Conservation (phyloP, 2,113 vertebrate species). For the Stigmatopora argus region DNA sequence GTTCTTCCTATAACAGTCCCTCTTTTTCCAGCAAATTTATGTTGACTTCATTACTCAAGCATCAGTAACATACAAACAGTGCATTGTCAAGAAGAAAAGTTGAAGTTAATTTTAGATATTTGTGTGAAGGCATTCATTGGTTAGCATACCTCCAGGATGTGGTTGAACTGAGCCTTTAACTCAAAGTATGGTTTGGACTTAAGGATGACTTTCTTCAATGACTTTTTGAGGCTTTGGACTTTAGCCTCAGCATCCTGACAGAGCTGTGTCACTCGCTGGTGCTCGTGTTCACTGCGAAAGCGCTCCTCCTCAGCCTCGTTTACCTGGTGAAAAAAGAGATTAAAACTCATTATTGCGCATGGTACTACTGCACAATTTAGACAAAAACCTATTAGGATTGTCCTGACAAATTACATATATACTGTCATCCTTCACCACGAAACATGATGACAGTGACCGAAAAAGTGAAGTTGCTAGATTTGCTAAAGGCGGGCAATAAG, state of each 20-base stretch:
- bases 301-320: constrained; percentile 89
- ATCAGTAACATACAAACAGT: neutral
- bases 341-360: neutral
- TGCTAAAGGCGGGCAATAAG: too few species aligned
- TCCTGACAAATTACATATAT: too few species aligned
- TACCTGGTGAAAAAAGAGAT: constrained; percentile 66
- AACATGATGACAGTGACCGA: too few species aligned
- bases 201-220: constrained; percentile 82
- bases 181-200: constrained; percentile 91
- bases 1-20: neutral
- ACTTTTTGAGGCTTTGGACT: constrained; percentile 83
- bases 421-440: too few species aligned
- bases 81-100: neutral
- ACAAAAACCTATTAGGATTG: too few species aligned
- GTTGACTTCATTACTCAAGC: neutral
- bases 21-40: neutral
- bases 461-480: too few species aligned
- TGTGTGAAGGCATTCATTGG: neutral
- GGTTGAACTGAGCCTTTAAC: constrained; percentile 88
- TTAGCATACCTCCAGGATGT: constrained; percentile 78
- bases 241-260: constrained; percentile 85
- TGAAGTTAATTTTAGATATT: neutral
- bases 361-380: too few species aligned
- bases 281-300: constrained; percentile 80
- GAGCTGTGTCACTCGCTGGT: constrained; percentile 81